Evolutionary conservation across 1,140 invertebrate genomes (phyloP).

Genomic region (Drosophila ficusphila): DNA sequence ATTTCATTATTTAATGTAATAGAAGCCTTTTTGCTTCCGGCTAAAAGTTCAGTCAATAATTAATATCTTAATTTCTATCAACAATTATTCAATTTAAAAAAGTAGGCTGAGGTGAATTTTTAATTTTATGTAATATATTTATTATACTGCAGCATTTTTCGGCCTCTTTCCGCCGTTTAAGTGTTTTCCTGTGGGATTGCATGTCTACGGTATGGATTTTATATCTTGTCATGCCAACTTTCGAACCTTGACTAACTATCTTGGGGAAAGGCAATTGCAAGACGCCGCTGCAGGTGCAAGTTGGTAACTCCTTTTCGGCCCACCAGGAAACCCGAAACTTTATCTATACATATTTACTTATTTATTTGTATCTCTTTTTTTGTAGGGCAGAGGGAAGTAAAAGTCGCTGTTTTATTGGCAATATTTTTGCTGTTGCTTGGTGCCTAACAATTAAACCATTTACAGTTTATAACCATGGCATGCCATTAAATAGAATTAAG

Average conservation of each 20-base stretch:
- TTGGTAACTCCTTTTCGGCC: slow-evolving; percentile 8
- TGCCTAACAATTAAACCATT: slow-evolving; percentile 77
- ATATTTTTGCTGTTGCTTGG: slow-evolving; percentile 32
- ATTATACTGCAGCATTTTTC: slow-evolving; percentile 4
- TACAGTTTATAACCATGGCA: slow-evolving; percentile 79
- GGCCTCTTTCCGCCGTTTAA: not conserved
- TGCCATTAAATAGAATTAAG: slow-evolving; percentile 80
- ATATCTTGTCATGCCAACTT: slow-evolving; percentile 21
- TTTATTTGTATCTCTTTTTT: not conserved
- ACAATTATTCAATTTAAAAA: not conserved
- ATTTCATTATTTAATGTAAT: too few relatives aligned
- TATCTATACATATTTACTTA: slow-evolving; percentile 26
- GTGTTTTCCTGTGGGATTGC: slow-evolving; percentile 12
- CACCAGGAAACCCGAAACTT: slow-evolving; percentile 21
- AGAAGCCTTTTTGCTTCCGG: too few relatives aligned
- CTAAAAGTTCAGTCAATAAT: too few relatives aligned
- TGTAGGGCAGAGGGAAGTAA: slow-evolving; percentile 2
- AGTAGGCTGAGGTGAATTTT: not conserved
- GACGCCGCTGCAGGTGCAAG: slow-evolving; percentile 28
- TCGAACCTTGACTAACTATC: slow-evolving; percentile 25
- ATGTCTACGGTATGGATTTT: slow-evolving; percentile 27
- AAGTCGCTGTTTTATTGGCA: slow-evolving; percentile 53
- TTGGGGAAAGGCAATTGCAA: slow-evolving; percentile 8
- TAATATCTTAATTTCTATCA: too few relatives aligned
- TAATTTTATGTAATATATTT: too few relatives aligned